phyloP scores from a whole-genome alignment of 1,140 invertebrate species.

The Aphis craccivora region DNA sequence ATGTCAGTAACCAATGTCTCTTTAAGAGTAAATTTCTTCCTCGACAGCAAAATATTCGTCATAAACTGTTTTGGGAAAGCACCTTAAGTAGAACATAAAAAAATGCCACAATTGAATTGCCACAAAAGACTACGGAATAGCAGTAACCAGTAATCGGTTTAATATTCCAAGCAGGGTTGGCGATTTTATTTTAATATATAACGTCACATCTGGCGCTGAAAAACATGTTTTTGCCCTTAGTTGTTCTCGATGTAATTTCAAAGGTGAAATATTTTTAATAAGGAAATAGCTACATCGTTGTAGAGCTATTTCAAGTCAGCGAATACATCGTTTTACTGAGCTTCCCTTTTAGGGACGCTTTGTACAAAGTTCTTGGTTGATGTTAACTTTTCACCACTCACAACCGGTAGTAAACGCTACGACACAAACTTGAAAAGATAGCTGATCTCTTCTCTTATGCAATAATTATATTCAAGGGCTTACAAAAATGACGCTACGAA shows the following conservation, averaged over 20 bases:
- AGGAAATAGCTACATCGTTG: constrained; percentile 31
- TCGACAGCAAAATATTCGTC: not conserved
- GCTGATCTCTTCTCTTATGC: not conserved
- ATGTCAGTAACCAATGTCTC: not conserved
- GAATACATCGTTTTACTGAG: not conserved
- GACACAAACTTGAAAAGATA: not conserved
- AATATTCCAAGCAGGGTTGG: constrained; percentile 39
- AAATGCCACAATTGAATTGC: constrained; percentile 6
- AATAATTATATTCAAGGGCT: not conserved
- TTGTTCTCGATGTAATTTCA: constrained; percentile 20
- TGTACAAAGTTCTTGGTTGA: not conserved
- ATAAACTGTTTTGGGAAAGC: not conserved
- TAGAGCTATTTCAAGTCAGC: not conserved
- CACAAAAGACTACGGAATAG: constrained; percentile 41
- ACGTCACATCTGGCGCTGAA: constrained; percentile 41
- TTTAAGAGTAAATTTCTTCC: not conserved
- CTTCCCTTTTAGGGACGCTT: not conserved
- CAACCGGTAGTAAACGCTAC: not conserved
- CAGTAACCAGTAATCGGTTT: constrained; percentile 42
- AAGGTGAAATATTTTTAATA: constrained; percentile 51
- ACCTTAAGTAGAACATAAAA: constrained; percentile 27
- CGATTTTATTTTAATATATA: constrained; percentile 52
- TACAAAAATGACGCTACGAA: not conserved
- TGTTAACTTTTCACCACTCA: not conserved
- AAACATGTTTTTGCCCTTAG: constrained; percentile 38